Evolutionary conservation across 53 echinoderm and acorn worm genomes (phyloP).

Genomic region (Zoroaster sp.): DNA sequence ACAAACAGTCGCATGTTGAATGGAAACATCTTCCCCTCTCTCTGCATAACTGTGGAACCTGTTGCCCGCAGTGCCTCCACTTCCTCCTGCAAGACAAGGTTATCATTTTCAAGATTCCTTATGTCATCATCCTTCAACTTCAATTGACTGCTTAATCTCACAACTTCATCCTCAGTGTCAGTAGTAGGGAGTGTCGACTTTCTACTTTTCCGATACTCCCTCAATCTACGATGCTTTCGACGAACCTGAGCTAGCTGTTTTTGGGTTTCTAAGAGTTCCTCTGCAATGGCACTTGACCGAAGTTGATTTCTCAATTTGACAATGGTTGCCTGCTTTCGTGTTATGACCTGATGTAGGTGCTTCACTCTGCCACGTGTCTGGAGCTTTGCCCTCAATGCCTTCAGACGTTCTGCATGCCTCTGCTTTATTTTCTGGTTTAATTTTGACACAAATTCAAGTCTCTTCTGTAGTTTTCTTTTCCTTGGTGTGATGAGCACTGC

Average conservation of each 20-base stretch:
- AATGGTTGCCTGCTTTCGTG: neutral
- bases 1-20: slow-evolving; percentile 12
- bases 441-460: neutral
- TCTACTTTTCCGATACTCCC: neutral
- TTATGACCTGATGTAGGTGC: slow-evolving; percentile 3
- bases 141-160: neutral
- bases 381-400: neutral
- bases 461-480: neutral
- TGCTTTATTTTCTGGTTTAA: slow-evolving; percentile 4
- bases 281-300: neutral
- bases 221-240: neutral
- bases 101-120: neutral
- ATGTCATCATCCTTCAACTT: neutral
- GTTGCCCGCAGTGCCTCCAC: neutral
- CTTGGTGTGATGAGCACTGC: slow-evolving; percentile 12
- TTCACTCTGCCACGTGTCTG: neutral
- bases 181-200: neutral
- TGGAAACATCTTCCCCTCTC: slow-evolving; percentile 1
- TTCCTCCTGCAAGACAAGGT: neutral
- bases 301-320: neutral
- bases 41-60: neutral
- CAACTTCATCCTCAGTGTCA: neutral
- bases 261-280: neutral
- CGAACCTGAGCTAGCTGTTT: neutral
- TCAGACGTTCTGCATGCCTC: neutral